phyloP scores from a whole-genome alignment of 2,888 invertebrate species.

The Scotopteryx bipunctaria region DNA sequence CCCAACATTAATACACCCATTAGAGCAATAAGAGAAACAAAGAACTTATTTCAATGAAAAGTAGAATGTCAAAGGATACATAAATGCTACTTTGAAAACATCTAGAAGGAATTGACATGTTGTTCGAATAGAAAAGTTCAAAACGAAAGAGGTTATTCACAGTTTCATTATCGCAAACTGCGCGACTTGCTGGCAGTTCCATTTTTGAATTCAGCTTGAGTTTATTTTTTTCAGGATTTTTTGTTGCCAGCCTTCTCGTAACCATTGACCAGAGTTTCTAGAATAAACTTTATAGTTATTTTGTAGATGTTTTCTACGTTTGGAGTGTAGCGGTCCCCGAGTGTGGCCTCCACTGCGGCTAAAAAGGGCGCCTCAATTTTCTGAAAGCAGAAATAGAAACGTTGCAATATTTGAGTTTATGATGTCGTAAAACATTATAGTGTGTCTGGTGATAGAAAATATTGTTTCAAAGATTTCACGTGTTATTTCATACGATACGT shows the following conservation, averaged over 20 bases:
- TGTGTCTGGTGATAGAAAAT: slow-evolving; percentile 24
- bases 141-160: slow-evolving; percentile 12
- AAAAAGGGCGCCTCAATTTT: slow-evolving; percentile 95
- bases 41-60: slow-evolving; percentile 11
- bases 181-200: slow-evolving; percentile 16
- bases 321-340: slow-evolving; percentile 94
- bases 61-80: too few relatives aligned
- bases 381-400: slow-evolving; percentile 76
- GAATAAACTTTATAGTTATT: slow-evolving; percentile 94
- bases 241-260: slow-evolving; percentile 82
- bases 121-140: slow-evolving; percentile 18
- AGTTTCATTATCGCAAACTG: slow-evolving; percentile 15
- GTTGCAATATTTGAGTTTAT: slow-evolving; percentile 33
- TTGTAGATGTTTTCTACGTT: slow-evolving; percentile 96
- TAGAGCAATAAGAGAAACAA: slow-evolving; percentile 22
- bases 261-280: slow-evolving; percentile 92
- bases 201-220: slow-evolving; percentile 13
- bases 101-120: slow-evolving; percentile 36
- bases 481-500: neutral
- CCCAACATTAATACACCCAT: slow-evolving; percentile 22
- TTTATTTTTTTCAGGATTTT: slow-evolving; percentile 32
- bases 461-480: slow-evolving; percentile 15
- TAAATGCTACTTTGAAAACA: slow-evolving; percentile 16
- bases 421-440: slow-evolving; percentile 32
- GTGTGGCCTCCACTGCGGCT: slow-evolving; percentile 91